These are phyloP conservation scores for Drosophila novamexicana DNA, from an alignment of 1,140 invertebrate genomes.

Conservation along the genomic window DNA sequence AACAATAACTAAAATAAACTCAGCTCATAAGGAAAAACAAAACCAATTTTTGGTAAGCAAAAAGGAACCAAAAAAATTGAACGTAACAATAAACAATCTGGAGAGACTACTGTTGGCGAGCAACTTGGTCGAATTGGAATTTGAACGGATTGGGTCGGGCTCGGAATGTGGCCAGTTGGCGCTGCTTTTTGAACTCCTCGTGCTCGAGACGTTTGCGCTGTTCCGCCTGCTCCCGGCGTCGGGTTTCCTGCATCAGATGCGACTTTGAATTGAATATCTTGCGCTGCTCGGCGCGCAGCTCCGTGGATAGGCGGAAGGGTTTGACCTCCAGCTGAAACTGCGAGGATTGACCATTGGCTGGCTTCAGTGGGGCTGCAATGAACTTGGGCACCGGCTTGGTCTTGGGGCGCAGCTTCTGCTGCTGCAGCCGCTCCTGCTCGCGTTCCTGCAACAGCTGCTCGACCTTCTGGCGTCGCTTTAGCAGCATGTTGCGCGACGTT, in stretches of 20 bases:
- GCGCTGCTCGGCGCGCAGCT: slow-evolving; percentile 53
- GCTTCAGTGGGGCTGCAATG: slow-evolving; percentile 17
- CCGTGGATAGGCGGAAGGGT: slow-evolving; percentile 50
- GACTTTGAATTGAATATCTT: slow-evolving; percentile 47
- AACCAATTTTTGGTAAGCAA: slow-evolving; percentile 4
- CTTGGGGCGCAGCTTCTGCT: slow-evolving; percentile 1
- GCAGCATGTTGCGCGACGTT: slow-evolving; percentile 25
- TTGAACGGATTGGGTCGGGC: slow-evolving; percentile 59
- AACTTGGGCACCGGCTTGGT: slow-evolving; percentile 22
- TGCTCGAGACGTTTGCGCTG: slow-evolving; percentile 39
- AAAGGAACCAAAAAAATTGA: slow-evolving; percentile 18
- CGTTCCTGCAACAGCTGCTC: slow-evolving; percentile 36
- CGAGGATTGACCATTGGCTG: slow-evolving; percentile 4
- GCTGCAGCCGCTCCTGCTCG: slow-evolving; percentile 13
- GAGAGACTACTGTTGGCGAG: not conserved
- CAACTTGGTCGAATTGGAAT: not conserved
- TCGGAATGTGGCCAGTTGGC: slow-evolving; percentile 57
- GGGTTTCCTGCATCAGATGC: slow-evolving; percentile 34
- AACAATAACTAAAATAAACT: not conserved
- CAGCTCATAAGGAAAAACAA: not conserved
- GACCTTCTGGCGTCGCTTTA: slow-evolving; percentile 31
- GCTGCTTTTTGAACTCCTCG: slow-evolving; percentile 38
- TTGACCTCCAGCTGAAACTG: slow-evolving; percentile 10
- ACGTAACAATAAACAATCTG: slow-evolving; percentile 24
- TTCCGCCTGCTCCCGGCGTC: slow-evolving; percentile 42